Base-by-base conservation (phyloP, 2,888 invertebrate species). In the Rotaria macrura region DNA sequence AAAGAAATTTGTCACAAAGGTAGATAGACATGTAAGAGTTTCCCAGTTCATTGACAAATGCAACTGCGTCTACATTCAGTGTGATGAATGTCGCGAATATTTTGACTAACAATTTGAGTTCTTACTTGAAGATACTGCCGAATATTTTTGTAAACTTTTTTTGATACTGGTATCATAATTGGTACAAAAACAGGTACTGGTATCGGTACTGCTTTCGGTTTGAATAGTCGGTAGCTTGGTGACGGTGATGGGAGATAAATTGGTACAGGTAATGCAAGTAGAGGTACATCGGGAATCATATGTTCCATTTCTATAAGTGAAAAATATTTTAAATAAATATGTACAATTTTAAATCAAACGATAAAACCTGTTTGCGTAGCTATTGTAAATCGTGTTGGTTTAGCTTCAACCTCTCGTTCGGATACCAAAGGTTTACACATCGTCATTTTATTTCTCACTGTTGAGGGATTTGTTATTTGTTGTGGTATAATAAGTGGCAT, bases 191-290 rank as follows among this genome's bases (percentile, higher is more conserved):
- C n/a, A 25, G 79, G 79, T n/a, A 43, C 79, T 2, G 79, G 79
- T 6, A 79, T 79, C n/a, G 79, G 43, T n/a, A 79, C n/a, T 0
- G 96, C 95, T 2, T 95, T 93, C 0, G 96, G 96, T 88, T 94
- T 94, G 0, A 96, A 95, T 88, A 94, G 91, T 14, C 94, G 94
- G 92, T 94, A 96, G 95, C 96, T 95, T 65, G 89, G 88, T 88
- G 89, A 88, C 9, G 90, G 90, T 38, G 94, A 93, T 0, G 96
- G 96, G 4, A 96, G 93, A 89, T 94, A 96, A 85, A 96, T 94
- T 0, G 96, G 96, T 7, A 96, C 94, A 0, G 96, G 96, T 52
- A 84, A 79, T 10, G 84, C 54, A n/a, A 86, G 79, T 40, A 86
- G 23, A 23, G 86, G 79, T 25, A 79, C 25, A 43, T 79, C 43